Evolutionary conservation across 2,888 invertebrate genomes (phyloP).

Genomic region (Xanthostigma xanthostigma): DNA sequence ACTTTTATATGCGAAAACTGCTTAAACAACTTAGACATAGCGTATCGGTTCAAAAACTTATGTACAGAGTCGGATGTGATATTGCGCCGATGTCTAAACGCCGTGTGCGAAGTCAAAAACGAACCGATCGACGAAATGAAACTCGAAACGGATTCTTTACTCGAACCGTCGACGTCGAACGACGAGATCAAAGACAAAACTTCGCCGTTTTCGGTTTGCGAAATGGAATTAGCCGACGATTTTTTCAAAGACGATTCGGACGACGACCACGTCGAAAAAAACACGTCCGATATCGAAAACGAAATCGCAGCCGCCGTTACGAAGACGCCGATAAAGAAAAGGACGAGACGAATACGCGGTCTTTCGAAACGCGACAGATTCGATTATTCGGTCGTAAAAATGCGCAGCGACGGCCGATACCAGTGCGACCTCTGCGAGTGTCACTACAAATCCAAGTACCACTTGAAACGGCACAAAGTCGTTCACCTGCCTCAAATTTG

Average conservation of each 20-base stretch:
- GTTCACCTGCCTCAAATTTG: background rate
- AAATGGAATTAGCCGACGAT: too few relatives aligned
- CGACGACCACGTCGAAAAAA: too few relatives aligned
- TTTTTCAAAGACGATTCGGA: too few relatives aligned
- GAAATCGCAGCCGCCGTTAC: background rate
- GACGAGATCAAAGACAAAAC: too few relatives aligned
- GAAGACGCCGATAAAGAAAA: background rate
- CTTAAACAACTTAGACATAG: background rate
- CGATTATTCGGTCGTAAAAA: background rate
- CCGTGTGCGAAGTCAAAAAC: background rate
- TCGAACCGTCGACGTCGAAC: too few relatives aligned
- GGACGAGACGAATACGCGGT: background rate
- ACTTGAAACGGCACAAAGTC: background rate
- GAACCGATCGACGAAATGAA: background rate
- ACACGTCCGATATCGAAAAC: background rate
- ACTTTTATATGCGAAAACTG: background rate
- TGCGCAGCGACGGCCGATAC: background rate
- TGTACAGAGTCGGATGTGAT: conserved; percentile 1
- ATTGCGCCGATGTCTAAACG: background rate
- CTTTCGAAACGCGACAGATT: too few relatives aligned
- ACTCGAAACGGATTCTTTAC: too few relatives aligned
- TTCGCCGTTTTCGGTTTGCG: too few relatives aligned
- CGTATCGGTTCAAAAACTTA: background rate
- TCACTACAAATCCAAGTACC: conserved; percentile 3
- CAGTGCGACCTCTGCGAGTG: background rate